These are phyloP conservation scores for Sinodicranocentrus sp. DNA, from an alignment of 2,888 invertebrate genomes.

Conservation along the genomic window DNA sequence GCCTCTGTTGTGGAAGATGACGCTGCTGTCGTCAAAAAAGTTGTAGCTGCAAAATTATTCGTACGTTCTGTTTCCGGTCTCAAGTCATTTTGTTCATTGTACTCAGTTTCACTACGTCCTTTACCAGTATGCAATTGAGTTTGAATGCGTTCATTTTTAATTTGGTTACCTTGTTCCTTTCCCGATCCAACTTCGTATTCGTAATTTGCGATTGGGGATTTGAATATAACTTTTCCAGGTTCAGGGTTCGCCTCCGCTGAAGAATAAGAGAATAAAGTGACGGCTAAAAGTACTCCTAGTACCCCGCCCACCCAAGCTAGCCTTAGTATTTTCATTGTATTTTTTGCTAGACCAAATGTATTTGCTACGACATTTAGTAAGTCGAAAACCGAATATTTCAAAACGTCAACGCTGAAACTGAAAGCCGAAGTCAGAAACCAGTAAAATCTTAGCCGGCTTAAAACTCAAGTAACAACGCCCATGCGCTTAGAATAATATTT, in stretches of 20 bases:
- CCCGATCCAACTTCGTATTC: conserved; percentile 42
- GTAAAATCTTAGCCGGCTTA: not conserved
- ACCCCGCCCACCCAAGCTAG: conserved; percentile 48
- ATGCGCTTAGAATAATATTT: too few species aligned
- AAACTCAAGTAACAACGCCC: not conserved
- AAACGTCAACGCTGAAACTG: not conserved
- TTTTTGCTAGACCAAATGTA: too few species aligned
- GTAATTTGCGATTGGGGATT: conserved; percentile 39
- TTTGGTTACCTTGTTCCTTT: conserved; percentile 22
- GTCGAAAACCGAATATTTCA: not conserved
- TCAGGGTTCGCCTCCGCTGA: conserved; percentile 30
- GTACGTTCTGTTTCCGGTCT: not conserved
- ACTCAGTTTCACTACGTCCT: not conserved
- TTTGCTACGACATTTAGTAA: conserved; percentile 20
- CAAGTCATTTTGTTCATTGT: conserved; percentile 19
- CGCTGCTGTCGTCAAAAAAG: conserved; percentile 45
- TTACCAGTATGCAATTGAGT: not conserved
- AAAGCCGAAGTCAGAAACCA: not conserved
- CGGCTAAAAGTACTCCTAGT: conserved; percentile 38
- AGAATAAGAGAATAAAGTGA: not conserved
- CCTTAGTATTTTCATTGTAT: conserved; percentile 44
- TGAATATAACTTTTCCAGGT: conserved; percentile 53
- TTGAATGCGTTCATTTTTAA: not conserved
- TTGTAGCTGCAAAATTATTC: conserved; percentile 29
- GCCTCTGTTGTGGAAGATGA: not conserved